Evolutionary conservation across 2,888 invertebrate species (phyloP).

Genomic region (Callyntrura guangdongensis): DNA sequence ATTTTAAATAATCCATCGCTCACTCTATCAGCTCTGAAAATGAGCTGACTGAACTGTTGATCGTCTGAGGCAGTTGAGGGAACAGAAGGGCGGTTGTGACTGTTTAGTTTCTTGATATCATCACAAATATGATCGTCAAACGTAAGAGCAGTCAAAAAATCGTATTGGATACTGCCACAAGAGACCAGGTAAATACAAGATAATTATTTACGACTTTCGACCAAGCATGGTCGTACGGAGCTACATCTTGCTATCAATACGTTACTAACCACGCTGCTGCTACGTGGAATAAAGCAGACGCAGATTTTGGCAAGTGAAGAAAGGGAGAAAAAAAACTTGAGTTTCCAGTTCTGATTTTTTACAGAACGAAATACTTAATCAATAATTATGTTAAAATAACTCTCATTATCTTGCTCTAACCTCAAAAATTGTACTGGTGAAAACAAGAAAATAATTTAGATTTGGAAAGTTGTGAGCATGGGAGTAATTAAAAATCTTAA

Average conservation of each 20-base stretch:
- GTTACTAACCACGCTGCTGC: constrained; percentile 82
- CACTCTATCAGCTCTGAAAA: constrained; percentile 30
- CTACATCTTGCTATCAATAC: constrained; percentile 82
- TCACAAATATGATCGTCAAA: constrained; percentile 84
- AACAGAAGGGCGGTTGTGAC: not conserved
- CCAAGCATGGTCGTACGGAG: constrained; percentile 77
- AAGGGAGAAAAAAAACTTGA: constrained; percentile 53
- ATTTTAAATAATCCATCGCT: constrained; percentile 62
- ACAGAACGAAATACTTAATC: not conserved
- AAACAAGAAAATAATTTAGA: constrained; percentile 84
- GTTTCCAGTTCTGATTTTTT: constrained; percentile 57
- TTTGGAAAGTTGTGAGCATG: constrained; percentile 83
- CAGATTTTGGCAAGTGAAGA: not conserved
- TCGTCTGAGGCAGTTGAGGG: constrained; percentile 25
- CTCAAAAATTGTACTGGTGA: constrained; percentile 83
- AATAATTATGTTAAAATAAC: constrained; percentile 35
- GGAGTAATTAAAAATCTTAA: constrained; percentile 83
- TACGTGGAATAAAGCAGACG: constrained; percentile 71
- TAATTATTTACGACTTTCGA: constrained; percentile 82
- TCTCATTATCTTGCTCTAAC: constrained; percentile 67
- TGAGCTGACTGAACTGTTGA: constrained; percentile 65
- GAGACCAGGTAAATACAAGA: constrained; percentile 83
- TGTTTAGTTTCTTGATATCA: constrained; percentile 22
- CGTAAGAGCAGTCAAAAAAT: constrained; percentile 83
- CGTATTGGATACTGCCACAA: constrained; percentile 82